These are phyloP conservation scores for Drosophila asahinai DNA, from an alignment of 1,140 invertebrate genomes.

Conservation along the genomic window DNA sequence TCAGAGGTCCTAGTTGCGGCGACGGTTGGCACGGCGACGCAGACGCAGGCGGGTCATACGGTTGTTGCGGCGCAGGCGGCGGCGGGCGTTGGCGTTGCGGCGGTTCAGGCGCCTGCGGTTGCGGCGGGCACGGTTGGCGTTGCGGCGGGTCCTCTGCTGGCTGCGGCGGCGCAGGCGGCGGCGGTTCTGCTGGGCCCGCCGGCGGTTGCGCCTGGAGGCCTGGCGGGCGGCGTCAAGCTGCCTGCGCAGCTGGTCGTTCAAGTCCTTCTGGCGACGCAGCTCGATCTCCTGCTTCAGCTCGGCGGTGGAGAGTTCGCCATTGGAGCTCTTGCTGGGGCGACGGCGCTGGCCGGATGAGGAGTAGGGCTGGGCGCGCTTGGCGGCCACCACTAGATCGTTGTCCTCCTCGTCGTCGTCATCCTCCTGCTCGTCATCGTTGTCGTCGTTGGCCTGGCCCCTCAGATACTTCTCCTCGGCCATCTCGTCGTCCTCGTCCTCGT, in stretches of 20 bases:
- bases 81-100: slow-evolving; percentile 23
- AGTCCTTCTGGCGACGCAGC: slow-evolving; percentile 53
- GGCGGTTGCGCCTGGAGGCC: background rate
- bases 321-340: background rate
- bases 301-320: background rate
- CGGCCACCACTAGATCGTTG: slow-evolving; percentile 1
- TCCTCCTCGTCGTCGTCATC: slow-evolving; percentile 11
- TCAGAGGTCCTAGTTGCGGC: slow-evolving; percentile 33
- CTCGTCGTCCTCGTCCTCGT: background rate
- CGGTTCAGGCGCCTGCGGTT: background rate
- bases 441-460: slow-evolving; percentile 4
- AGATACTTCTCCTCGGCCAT: slow-evolving; percentile 40
- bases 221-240: background rate
- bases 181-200: background rate
- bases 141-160: background rate
- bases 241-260: slow-evolving; percentile 27
- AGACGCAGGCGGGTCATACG: slow-evolving; percentile 1
- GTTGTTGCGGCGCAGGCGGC: slow-evolving; percentile 37
- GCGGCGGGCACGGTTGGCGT: background rate
- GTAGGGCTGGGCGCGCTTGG: slow-evolving; percentile 7
- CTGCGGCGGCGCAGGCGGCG: background rate
- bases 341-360: background rate
- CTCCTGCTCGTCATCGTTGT: slow-evolving; percentile 8
- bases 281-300: slow-evolving; percentile 41
- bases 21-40: slow-evolving; percentile 33